Percentiles rank a stretch among this genome's conserved stretches.
Conservation (phyloP, 2,113 vertebrate species). For the Bettongia penicillata region DNA sequence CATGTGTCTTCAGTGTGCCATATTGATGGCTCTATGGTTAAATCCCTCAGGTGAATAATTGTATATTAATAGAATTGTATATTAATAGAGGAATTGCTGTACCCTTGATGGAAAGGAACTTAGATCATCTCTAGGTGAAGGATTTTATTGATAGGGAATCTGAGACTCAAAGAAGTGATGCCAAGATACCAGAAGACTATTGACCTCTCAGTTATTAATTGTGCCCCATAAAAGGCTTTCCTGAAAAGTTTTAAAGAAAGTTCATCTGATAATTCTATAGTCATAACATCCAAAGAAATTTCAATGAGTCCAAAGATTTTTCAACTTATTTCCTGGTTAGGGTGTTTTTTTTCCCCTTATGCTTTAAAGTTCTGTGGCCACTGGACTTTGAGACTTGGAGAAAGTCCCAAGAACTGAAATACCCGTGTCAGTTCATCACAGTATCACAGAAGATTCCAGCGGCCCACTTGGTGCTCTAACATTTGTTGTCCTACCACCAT, state of each 20-base stretch:
- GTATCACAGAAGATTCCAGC: not conserved
- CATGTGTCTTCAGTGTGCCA: not conserved
- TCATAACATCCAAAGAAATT: not conserved
- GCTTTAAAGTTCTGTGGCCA: not conserved
- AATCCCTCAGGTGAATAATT: not conserved
- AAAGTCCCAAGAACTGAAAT: not conserved
- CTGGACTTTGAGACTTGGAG: conserved; percentile 21
- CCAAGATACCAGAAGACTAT: accelerated
- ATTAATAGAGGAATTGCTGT: no score
- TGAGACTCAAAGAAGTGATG: not conserved
- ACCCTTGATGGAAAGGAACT: not conserved
- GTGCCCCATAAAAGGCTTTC: not conserved
- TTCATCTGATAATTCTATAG: accelerated
- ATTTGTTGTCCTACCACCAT: not conserved
- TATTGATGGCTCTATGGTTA: not conserved
- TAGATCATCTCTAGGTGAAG: not conserved
- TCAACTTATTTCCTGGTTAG: not conserved
- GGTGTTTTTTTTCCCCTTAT: no score
- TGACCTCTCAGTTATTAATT: not conserved
- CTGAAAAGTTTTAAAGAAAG: not conserved
- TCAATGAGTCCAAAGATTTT: not conserved
- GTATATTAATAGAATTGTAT: not conserved
- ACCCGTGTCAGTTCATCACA: no score
- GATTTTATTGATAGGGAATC: not conserved
- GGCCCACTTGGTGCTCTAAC: not conserved